Evolutionary conservation across 2,888 invertebrate genomes (phyloP), one percentile per base, ranked within the genome.

Genomic region (Caenorhabditis virilis): DNA sequence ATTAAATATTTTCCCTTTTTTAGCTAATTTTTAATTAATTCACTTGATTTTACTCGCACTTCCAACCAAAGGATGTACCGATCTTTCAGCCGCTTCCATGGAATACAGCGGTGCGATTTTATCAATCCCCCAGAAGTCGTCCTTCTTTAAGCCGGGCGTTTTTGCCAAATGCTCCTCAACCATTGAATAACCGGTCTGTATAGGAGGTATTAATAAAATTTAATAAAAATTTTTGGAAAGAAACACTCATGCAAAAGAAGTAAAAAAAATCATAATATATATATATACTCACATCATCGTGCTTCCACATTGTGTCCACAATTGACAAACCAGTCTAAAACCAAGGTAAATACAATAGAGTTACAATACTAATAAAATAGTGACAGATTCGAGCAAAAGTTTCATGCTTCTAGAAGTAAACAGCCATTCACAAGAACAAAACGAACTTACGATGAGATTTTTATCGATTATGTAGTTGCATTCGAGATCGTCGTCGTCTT

Each of bases 401-500:
- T 20, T 20, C 27, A 45, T 20, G 45, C 15, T 20, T 20, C 18
- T 6, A 45, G n/a, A 18, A 13, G 6, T 27, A 25, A 42, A 48
- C 18, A 42, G 15, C 7, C 30, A 38, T 15, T 25, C 45, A 43
- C 25, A 45, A 43, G 9, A 11, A 38, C 47, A 41, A 48, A 52
- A 53, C 38, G 27, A 51, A 65, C 76, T 69, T 45, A 73, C 76
- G 33, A 80, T 77, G 9, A 80, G 60, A 62, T 80, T 80, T 58
- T 78, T 79, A 67, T 80, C 80, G 46, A 80, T 77, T 27, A 80
- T 72, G 42, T 77, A 80, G 36, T 80, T 80, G 61, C 77, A 76
- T 41, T 77, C 72, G 18, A 76, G 48, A 66, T 73, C 71, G 36
- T 76, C 73, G 41, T 73, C 72, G 36, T 74, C 74, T 27, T 76